Base-by-base conservation (phyloP, 2,888 invertebrate genomes). In the Troides helena region DNA sequence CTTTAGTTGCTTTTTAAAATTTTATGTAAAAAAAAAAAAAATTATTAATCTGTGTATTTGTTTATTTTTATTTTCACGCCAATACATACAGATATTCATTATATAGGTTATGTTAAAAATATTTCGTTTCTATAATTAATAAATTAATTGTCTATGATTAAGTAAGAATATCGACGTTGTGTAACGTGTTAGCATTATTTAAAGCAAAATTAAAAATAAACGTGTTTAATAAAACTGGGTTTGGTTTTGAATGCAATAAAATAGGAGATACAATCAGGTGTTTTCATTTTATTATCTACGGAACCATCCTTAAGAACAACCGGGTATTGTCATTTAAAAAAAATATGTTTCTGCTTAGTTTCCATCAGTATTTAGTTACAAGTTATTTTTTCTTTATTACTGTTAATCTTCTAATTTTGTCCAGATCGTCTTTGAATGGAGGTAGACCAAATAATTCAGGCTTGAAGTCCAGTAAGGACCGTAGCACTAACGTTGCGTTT, bases 361-460 rank as follows among this genome's bases (percentile, higher is more conserved):
- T 56, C 21, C n/a, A 56, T 2, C 14, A 14, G 46, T 46, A 12
- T n/a, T 56, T n/a, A 56, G 7, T 5, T 53, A 2, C 25, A 30
- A 56, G 5, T 56, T 56, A 56, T 21, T 56, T 56, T n/a, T n/a
- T 56, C 56, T 56, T 56, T 2, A 56, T 2, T 2, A 46, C 3
- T 2, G 56, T 56, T 56, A 21, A n/a, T 2, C 56, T 56, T 50
- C 46, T 58, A 12, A 30, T 7, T 66, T 58, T 58, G 17, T 17
- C 39, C 1, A 72, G 72, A 0, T 50, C 56, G 18, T 77, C 72
- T 25, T 77, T 77, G 73, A 94, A 95, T 2, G 95, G 91, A 0
- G 98, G 98, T 62, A 98, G 87, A 3, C 98, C 97, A 86, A 97
- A 98, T 10, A 94, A 77, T 83, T 97, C 96, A 0, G 98, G 97